Evolutionary conservation across 2,888 invertebrate genomes (phyloP), one percentile per base, ranked within the genome.

Genomic region (Torymus aiolomorphi): DNA sequence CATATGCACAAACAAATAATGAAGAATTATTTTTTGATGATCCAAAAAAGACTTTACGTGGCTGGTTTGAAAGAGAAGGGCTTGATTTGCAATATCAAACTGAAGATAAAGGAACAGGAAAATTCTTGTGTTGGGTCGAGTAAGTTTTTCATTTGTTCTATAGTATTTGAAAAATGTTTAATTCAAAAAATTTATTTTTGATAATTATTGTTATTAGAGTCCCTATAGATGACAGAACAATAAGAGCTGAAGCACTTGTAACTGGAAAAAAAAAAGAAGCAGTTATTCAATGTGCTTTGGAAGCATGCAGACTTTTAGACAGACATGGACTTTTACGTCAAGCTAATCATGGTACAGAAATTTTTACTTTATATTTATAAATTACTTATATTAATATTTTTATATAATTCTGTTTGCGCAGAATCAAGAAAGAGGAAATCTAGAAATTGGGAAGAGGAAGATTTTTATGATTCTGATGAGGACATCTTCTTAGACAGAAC

Each of bases 401-500:
- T 31, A 31, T 8, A 2, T 24, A 14, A 74, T 59, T 66, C 66
- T 74, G 16, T 49, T 51, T 71, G 82, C 84, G 16, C 85, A 96
- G 97, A 97, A 89, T 95, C 96, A 0, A 93, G 95, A n/a, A 95
- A 96, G 78, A 92, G 95, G 0, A 97, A 96, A 89, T 91, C 92
- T 12, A 94, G 94, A 84, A 94, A 95, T 85, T 96, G 96, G 94
- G 94, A 94, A 86, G 96, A 96, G 2, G 96, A 98, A 87, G 98
- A 98, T 90, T 97, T 93, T 88, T 97, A 97, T 89, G 96, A 97
- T 84, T 97, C 97, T 0, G 98, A 99, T 87, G 99, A 99, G 81
- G 99, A 99, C 90, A 96, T 95, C 24, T 99, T 96, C 91, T 92
- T 97, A 74, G 99, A 99, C 89, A 92, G 99, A 82, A 99, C 99